A percentile compares a stretch with the other conserved stretches of the same genome.
phyloP scores from a whole-genome alignment of 2,888 invertebrate genomes.

The Rhimphoctona megacephalus region DNA sequence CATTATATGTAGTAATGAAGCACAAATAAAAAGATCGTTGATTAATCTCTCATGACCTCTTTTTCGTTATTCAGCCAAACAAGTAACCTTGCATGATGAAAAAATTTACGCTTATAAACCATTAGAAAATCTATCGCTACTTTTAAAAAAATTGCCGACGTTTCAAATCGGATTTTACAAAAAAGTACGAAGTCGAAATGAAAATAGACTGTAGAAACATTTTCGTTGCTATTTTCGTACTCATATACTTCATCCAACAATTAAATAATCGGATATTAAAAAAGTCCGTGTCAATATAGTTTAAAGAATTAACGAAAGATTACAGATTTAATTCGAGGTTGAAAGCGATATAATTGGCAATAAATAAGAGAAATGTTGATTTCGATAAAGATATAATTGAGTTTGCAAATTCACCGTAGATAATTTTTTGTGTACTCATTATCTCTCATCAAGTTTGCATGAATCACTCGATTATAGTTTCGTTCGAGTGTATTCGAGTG shows the following conservation, averaged over 20 bases:
- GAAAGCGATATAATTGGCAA: background rate
- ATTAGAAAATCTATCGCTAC: background rate
- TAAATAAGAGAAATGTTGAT: background rate
- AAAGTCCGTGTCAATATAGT: background rate
- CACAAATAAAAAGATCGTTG: background rate
- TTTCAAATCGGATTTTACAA: background rate
- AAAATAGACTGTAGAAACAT: background rate
- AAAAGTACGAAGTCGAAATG: background rate
- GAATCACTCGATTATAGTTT: conserved; percentile 15
- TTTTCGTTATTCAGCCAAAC: background rate
- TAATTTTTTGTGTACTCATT: background rate
- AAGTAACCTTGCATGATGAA: background rate
- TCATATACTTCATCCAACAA: background rate
- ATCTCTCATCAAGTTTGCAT: conserved; percentile 2
- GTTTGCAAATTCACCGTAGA: background rate
- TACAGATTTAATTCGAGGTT: background rate
- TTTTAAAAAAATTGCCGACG: background rate
- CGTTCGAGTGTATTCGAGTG: background rate
- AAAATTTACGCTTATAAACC: background rate
- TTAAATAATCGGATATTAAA: background rate
- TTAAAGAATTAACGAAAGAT: background rate
- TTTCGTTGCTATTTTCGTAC: background rate
- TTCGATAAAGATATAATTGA: background rate
- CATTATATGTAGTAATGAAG: no score
- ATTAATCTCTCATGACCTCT: background rate